Evolutionary conservation across 2,797 vertebrate genomes (phyloP), one percentile per base, ranked within the genome.

Genomic region (Notoglanidium macrostoma): DNA sequence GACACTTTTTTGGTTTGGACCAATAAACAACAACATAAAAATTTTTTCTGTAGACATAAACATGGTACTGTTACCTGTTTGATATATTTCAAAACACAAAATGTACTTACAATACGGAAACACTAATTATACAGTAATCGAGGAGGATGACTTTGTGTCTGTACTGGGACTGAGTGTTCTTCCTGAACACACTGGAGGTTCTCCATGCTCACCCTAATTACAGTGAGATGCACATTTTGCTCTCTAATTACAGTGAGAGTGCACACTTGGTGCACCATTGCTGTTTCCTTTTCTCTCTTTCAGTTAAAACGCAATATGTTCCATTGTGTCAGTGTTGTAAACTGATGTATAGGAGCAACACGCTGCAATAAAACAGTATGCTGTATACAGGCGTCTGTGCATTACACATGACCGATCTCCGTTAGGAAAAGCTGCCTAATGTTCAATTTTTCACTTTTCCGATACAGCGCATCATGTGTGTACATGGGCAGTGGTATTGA

Each of bases 161-260:
- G 29, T 46, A 17, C 14, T 29, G 46, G 26, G 49, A 76, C 15
- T 17, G 15, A 54, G 73, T 14, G 26, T 76, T 76, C 49, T n/a
- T 51, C 14, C 46, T 76, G 73, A 76, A 29, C 46, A 29, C 46
- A n/a, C 46, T 76, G 73, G n/a, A 1, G 73, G 46, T 76, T 76
- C 46, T 29, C n/a, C 46, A 29, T 76, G 46, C 49, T 51, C 49
- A 54, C 73, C 26, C 49, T 76, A 76, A 76, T 76, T 76, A 76
- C 49, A 76, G 73, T 29, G 46, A 74, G 72, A 76, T 29, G 46
- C 73, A 76, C 73, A 76, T 76, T 76, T 51, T 29, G 2, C 73
- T 76, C 29, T 11, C 46, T 76, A 76, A 76, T 76, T 76, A 76
- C n/a, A 76, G 73, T 51, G 5, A 76, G 73, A 76, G 46, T 0